Percentiles rank a stretch among this genome's conserved stretches.
Evolutionary conservation across 2,888 invertebrate genomes (phyloP).

Genomic region (Xiphydria camelus): DNA sequence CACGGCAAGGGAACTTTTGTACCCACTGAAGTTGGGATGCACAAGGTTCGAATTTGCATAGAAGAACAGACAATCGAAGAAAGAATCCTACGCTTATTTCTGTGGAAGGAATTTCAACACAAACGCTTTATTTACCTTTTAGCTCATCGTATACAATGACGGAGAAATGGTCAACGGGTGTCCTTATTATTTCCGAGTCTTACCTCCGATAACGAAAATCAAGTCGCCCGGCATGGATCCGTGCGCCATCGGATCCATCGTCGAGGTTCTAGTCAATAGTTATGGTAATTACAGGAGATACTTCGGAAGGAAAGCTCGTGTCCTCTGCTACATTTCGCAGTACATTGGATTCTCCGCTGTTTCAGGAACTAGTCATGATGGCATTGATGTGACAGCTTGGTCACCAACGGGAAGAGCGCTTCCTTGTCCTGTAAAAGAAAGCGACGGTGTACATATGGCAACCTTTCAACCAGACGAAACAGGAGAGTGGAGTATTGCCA

Average conservation of each 20-base stretch:
- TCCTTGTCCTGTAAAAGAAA: constrained; percentile 80
- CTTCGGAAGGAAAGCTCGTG: no score
- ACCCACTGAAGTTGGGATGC: constrained; percentile 91
- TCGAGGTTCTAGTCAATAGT: constrained; percentile 90
- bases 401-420: constrained; percentile 86
- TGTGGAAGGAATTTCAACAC: background rate
- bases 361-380: constrained; percentile 60
- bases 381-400: constrained; percentile 89
- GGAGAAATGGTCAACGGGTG: constrained; percentile 64
- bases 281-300: constrained; percentile 70
- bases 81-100: background rate
- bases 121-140: constrained; percentile 21
- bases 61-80: background rate
- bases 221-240: constrained; percentile 93
- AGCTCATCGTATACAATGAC: constrained; percentile 65
- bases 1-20: constrained; percentile 80
- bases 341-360: no score
- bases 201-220: constrained; percentile 85
- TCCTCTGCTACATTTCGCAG: no score
- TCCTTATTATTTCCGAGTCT: constrained; percentile 80
- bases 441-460: constrained; percentile 90
- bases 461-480: constrained; percentile 97
- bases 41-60: constrained; percentile 71
- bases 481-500: constrained; percentile 96
- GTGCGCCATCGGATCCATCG: constrained; percentile 91